Conservation (phyloP, 2,113 vertebrate genomes). For the Sterna hirundo region DNA sequence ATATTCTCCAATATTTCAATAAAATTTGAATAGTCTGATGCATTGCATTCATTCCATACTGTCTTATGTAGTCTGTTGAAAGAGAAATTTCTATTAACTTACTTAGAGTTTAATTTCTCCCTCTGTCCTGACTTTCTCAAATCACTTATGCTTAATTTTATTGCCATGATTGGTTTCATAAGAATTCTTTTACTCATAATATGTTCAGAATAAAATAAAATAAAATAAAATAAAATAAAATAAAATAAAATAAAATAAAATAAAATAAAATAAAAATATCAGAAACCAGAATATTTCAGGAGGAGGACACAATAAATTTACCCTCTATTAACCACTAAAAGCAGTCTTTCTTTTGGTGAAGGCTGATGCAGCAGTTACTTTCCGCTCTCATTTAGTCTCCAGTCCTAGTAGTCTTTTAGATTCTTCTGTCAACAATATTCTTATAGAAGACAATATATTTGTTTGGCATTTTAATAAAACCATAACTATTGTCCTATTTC, state of each 20-base stretch:
- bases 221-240: no score
- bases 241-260: background rate
- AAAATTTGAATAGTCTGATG: background rate
- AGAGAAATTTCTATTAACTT: background rate
- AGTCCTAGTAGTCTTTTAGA: background rate
- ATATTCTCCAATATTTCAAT: background rate
- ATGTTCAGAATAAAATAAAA: background rate
- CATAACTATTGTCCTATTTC: background rate
- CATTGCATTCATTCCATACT: background rate
- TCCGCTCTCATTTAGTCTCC: background rate
- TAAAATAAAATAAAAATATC: background rate
- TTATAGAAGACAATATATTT: background rate
- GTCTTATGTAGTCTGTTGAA: background rate
- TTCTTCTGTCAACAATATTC: background rate
- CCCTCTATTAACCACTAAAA: background rate
- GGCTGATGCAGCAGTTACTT: background rate
- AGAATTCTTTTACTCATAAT: background rate
- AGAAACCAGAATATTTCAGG: background rate
- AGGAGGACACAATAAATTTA: background rate
- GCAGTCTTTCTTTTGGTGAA: background rate
- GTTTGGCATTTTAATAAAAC: background rate
- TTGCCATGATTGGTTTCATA: background rate
- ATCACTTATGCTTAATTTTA: background rate
- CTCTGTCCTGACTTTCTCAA: background rate
- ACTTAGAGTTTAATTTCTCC: background rate